phyloP scores from a whole-genome alignment of 2,113 vertebrate species.

The Antechinus flavipes region DNA sequence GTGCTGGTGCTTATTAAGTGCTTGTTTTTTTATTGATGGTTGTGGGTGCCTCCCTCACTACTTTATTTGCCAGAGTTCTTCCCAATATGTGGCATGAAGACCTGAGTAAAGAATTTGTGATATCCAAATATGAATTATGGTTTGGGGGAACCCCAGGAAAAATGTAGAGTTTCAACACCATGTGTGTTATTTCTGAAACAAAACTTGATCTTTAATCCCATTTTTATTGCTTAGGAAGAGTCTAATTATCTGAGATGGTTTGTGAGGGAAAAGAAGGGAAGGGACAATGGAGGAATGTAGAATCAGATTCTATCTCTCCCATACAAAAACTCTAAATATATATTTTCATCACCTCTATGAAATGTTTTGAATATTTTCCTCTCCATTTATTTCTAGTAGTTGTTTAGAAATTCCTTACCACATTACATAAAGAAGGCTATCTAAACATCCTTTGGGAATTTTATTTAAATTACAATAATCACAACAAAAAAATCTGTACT shows the following conservation, averaged over 20 bases:
- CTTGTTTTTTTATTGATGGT: not conserved
- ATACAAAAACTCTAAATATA: not conserved
- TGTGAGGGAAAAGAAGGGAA: not conserved
- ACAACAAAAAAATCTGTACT: not conserved
- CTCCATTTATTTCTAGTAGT: no score
- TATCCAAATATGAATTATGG: not conserved
- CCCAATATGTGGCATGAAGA: not conserved
- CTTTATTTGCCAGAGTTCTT: not conserved
- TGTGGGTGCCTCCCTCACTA: not conserved
- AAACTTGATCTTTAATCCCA: conserved; percentile 1
- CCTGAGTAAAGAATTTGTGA: not conserved
- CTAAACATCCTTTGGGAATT: not conserved
- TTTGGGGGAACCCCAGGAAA: not conserved
- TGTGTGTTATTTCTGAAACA: conserved; percentile 14
- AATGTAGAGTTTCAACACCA: conserved; percentile 15
- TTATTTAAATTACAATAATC: not conserved
- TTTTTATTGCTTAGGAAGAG: not conserved
- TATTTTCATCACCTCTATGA: not conserved
- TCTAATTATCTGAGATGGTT: not conserved
- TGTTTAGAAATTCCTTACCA: no score
- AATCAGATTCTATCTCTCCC: not conserved
- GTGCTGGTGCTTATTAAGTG: not conserved
- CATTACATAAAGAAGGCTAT: no score
- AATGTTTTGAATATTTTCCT: no score
- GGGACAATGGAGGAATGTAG: not conserved